A percentile compares a stretch with the other conserved stretches of the same genome.
phyloP scores from a whole-genome alignment of 2,797 vertebrate genomes.

The Notoglanidium macrostoma region DNA sequence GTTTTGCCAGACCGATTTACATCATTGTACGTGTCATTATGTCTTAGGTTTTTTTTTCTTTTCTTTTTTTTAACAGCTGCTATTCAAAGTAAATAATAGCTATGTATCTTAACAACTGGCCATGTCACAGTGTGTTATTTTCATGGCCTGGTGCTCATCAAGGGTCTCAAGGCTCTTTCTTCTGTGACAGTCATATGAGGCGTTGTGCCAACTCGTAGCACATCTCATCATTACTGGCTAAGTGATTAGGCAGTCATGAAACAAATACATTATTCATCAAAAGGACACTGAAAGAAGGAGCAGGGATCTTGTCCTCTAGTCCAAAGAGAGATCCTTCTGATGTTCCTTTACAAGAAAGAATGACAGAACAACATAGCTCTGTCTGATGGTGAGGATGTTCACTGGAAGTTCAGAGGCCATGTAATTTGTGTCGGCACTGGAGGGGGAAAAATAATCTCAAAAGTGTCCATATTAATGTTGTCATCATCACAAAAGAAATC shows the following conservation, averaged over 20 bases:
- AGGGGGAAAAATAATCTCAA: not conserved
- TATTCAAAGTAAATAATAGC: not conserved
- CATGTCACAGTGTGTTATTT: not conserved
- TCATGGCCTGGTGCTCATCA: conserved; percentile 14
- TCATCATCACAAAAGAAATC: not conserved
- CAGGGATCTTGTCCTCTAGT: conserved; percentile 41
- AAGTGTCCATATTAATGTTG: not conserved
- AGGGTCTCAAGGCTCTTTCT: conserved; percentile 41
- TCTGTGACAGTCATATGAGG: conserved; percentile 49
- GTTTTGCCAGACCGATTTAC: not conserved
- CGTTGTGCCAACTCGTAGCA: conserved; percentile 52
- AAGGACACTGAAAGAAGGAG: conserved; percentile 44
- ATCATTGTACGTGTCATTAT: not conserved
- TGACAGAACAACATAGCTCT: conserved; percentile 23
- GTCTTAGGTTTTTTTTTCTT: too few relatives aligned
- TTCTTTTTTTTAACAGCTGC: not conserved
- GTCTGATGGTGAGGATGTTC: conserved; percentile 31
- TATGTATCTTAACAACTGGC: conserved; percentile 27
- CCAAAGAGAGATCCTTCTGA: conserved; percentile 36
- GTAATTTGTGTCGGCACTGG: not conserved
- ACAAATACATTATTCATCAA: conserved; percentile 62
- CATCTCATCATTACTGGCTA: conserved; percentile 56
- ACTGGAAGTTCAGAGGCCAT: too few relatives aligned
- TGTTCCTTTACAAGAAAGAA: conserved; percentile 34
- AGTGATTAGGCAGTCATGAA: conserved; percentile 57